A percentile compares a stretch with the other conserved stretches of the same genome.
Evolutionary conservation across 2,113 vertebrate species (phyloP).

Genomic region (Labeo catla): DNA sequence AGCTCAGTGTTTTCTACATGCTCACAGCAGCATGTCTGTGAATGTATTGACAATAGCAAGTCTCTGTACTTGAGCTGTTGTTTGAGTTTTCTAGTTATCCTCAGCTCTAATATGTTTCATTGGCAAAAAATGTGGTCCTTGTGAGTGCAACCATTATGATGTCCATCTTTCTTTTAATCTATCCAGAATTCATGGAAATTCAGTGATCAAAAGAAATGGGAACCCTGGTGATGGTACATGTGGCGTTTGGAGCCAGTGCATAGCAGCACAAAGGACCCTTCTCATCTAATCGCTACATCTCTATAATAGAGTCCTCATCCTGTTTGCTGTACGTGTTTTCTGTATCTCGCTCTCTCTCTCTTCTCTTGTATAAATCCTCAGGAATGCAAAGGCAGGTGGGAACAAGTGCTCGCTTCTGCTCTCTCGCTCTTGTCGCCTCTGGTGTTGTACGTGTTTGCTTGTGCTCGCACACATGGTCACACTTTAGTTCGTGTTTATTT

Average conservation of each 20-base stretch:
- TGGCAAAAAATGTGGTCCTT: not conserved
- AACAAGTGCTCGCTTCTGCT: slow-evolving; percentile 54
- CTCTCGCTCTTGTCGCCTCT: not conserved
- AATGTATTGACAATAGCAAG: too few species aligned
- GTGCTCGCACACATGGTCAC: not conserved
- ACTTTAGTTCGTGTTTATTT: not conserved
- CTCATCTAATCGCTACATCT: slow-evolving; percentile 25
- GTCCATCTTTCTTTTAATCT: not conserved
- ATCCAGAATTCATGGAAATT: not conserved
- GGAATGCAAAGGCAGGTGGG: slow-evolving; percentile 63
- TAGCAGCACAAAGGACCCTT: not conserved
- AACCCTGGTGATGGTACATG: not conserved
- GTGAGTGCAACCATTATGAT: not conserved
- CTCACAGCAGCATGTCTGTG: too few species aligned
- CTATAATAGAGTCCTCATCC: slow-evolving; percentile 36
- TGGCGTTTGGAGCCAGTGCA: not conserved
- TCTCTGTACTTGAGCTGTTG: too few species aligned
- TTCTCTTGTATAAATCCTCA: slow-evolving; percentile 48
- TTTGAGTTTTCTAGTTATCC: not conserved
- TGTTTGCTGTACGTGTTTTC: slow-evolving; percentile 20
- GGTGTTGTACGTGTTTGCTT: not conserved
- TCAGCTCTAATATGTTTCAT: not conserved
- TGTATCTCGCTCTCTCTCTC: slow-evolving; percentile 25
- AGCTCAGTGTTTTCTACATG: too few species aligned
- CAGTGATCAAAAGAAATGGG: slow-evolving; percentile 5